Conservation (phyloP, 2,888 invertebrate species). For the Ennomos erosarius region DNA sequence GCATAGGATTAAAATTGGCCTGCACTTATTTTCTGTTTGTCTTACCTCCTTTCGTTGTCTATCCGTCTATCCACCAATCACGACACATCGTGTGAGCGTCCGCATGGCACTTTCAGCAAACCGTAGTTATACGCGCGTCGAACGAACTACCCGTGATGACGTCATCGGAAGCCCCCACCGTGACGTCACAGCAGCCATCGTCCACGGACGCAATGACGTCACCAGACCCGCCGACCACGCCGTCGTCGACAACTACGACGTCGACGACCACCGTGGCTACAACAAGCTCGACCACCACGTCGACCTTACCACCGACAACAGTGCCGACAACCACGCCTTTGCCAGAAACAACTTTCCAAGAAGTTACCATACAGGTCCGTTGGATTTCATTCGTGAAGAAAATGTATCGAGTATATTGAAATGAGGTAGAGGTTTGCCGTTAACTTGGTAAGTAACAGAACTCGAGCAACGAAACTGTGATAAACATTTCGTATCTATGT, state of each 20-base stretch:
- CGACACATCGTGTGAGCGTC: slow-evolving; percentile 80
- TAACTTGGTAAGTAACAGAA: not conserved
- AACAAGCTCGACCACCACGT: slow-evolving; percentile 48
- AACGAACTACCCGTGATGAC: slow-evolving; percentile 72
- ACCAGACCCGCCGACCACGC: slow-evolving; percentile 48
- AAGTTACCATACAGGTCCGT: slow-evolving; percentile 72
- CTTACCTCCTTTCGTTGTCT: slow-evolving; percentile 55
- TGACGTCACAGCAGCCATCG: slow-evolving; percentile 56
- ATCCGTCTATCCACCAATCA: slow-evolving; percentile 57
- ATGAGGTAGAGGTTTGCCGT: too few relatives aligned
- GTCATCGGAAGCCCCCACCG: slow-evolving; percentile 58
- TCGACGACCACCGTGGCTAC: slow-evolving; percentile 45
- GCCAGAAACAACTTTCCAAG: slow-evolving; percentile 67
- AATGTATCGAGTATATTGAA: not conserved
- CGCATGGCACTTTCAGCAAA: slow-evolving; percentile 85
- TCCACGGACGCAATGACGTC: slow-evolving; percentile 48
- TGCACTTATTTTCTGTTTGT: slow-evolving; percentile 8
- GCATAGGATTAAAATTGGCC: too few relatives aligned
- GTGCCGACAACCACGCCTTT: slow-evolving; percentile 59
- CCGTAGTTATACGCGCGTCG: slow-evolving; percentile 79
- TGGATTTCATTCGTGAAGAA: slow-evolving; percentile 9
- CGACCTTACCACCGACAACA: slow-evolving; percentile 46
- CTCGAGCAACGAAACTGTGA: not conserved
- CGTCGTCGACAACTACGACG: slow-evolving; percentile 42
- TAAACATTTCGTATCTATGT: not conserved